Evolutionary conservation across 2,888 invertebrate species (phyloP).

Genomic region (Troides oblongomaculatus): DNA sequence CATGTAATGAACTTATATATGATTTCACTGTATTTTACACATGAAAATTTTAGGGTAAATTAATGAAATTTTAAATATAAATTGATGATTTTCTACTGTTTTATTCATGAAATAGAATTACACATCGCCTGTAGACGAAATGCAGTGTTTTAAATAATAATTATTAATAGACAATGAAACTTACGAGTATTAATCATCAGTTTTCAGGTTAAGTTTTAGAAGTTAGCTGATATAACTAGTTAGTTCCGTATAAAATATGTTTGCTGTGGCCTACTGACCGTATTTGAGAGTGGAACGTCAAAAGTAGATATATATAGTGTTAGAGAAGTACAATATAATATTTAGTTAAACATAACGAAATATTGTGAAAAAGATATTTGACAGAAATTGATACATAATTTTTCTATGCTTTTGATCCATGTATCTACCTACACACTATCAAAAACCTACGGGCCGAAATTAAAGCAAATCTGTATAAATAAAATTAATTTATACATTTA

Average conservation of each 20-base stretch:
- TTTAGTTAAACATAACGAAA: conserved; percentile 30
- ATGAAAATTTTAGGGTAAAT: no score
- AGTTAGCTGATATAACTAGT: conserved; percentile 34
- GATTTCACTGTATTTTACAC: no score
- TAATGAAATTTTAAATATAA: no score
- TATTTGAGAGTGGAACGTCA: conserved; percentile 58
- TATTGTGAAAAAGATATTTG: not conserved
- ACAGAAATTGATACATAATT: not conserved
- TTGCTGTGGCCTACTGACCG: conserved; percentile 75
- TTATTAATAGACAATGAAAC: not conserved
- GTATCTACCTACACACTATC: not conserved
- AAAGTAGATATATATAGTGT: conserved; percentile 57
- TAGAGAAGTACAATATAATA: conserved; percentile 41
- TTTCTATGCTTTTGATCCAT: not conserved
- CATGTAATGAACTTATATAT: no score
- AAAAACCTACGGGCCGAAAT: not conserved
- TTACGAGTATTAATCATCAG: not conserved
- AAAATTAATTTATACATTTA: not conserved
- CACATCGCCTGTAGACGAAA: not conserved
- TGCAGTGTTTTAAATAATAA: not conserved
- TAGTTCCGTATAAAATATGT: conserved; percentile 65
- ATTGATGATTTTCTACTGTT: no score
- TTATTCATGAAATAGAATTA: not conserved
- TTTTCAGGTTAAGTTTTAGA: not conserved
- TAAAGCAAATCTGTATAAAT: not conserved